Base-by-base conservation (phyloP, 2,113 vertebrate genomes). In the Halichoerus grypus region DNA sequence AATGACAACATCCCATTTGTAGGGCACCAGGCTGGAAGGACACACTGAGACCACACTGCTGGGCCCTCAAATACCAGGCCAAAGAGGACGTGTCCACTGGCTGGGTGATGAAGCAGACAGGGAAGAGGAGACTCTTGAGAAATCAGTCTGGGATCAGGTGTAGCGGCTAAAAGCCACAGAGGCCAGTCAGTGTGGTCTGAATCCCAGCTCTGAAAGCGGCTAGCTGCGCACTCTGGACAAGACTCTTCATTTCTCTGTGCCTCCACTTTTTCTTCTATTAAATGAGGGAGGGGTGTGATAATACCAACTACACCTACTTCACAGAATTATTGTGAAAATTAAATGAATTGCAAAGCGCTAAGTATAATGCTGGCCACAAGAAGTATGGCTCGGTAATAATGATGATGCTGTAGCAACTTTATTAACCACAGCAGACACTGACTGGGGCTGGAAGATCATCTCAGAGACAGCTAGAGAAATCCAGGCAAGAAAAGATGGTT, bases 261-360 rank as follows among this genome's bases (percentile, higher is more conserved):
- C 65, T 95, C 91, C 39, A 67, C 61, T 57, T 86, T n/a, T 71
- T 94, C 36, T 36, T 83, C 83, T 87, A 83, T 4, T 87, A 71
- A 72, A 53, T 61, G 24, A 22, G 53, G 51, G 67, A 21, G 33
- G 24, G 28, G 46, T 42, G 33, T 51, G 89, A 84, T 28, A 77
- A 79, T 46, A 59, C 46, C 67, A 72, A 36, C 46, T 76, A 57
- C 51, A 46, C 22, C 67, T 55, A 67, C 53, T 84, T 91, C 63
- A 51, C 8, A 94, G 71, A 85, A 67, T 5, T 51, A 72, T 1
- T 88, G 22, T 67, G 33, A 93, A 92, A 80, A 72, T 86, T 79
- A 93, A 93, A 91, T 67, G 55, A 88, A 94, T 5, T 61, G 16
- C 71, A 95, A 80, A 84, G 33, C 94, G 61, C 3, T 61, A 80